Conservation (phyloP, 2,797 vertebrate genomes). For the Meriones psammophilus region DNA sequence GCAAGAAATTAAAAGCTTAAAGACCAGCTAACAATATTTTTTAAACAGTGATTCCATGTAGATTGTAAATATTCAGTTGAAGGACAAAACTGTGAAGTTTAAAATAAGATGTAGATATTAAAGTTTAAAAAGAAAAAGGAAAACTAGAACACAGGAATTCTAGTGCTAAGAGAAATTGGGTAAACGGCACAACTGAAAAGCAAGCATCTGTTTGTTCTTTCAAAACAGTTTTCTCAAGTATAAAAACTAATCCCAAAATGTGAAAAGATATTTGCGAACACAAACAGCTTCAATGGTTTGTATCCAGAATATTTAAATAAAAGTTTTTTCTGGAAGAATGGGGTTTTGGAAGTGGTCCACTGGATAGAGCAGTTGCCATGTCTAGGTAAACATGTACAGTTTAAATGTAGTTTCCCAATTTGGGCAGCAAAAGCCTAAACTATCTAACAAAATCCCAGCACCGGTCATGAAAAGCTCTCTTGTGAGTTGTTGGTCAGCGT, state of each 20-base stretch:
- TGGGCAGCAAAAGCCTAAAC: too few species aligned
- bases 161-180: neutral
- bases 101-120: neutral
- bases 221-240: neutral
- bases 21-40: neutral
- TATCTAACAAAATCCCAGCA: too few species aligned
- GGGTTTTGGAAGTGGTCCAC: neutral
- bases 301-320: neutral
- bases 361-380: neutral
- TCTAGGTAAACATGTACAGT: too few species aligned
- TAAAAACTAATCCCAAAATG: slow-evolving; percentile 6
- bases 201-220: neutral
- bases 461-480: too few species aligned
- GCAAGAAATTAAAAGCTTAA: neutral
- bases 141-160: neutral
- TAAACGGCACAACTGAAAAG: neutral
- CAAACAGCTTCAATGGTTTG: neutral
- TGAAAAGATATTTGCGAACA: neutral
- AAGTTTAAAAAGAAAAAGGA: neutral
- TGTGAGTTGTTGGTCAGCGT: too few species aligned
- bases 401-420: too few species aligned
- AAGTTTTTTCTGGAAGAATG: neutral
- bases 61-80: neutral
- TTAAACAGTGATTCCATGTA: slow-evolving; percentile 21
- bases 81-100: neutral